Conservation (phyloP, 2,113 vertebrate species). For the Lates calcarifer region DNA sequence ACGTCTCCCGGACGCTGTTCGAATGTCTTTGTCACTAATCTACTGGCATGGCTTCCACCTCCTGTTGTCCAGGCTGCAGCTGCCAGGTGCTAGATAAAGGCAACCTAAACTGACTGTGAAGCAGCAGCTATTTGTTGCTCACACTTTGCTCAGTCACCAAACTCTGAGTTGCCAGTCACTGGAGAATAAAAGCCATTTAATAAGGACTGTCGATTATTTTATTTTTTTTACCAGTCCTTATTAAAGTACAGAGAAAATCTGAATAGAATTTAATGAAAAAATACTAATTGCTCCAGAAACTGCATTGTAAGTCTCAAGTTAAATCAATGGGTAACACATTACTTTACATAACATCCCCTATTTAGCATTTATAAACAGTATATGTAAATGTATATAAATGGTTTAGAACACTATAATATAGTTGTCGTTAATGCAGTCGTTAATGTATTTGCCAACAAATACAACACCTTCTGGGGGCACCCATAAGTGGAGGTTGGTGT, state of each 20-base stretch:
- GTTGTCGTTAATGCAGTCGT: background rate
- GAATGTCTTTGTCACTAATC: conserved; percentile 72
- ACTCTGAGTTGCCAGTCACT: background rate
- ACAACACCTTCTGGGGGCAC: background rate
- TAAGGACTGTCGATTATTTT: too few species aligned
- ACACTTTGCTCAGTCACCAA: background rate
- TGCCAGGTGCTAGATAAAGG: conserved; percentile 47
- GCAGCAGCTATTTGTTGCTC: conserved; percentile 22
- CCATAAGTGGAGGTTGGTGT: background rate
- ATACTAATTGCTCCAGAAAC: too few species aligned
- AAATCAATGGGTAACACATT: background rate
- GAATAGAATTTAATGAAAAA: background rate
- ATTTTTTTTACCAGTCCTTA: background rate
- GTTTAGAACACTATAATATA: background rate
- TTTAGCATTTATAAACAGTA: background rate
- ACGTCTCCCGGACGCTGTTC: conserved; percentile 41
- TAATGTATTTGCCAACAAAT: background rate
- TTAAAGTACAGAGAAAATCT: background rate
- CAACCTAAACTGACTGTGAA: conserved; percentile 19
- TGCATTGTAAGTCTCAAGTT: too few species aligned
- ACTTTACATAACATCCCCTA: background rate
- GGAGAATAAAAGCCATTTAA: background rate
- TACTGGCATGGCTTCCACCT: conserved; percentile 57
- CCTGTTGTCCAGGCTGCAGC: conserved; percentile 41
- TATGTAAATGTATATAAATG: background rate